Evolutionary conservation across 2,797 vertebrate species (phyloP).

Genomic region (Zenarchopterus dispar): DNA sequence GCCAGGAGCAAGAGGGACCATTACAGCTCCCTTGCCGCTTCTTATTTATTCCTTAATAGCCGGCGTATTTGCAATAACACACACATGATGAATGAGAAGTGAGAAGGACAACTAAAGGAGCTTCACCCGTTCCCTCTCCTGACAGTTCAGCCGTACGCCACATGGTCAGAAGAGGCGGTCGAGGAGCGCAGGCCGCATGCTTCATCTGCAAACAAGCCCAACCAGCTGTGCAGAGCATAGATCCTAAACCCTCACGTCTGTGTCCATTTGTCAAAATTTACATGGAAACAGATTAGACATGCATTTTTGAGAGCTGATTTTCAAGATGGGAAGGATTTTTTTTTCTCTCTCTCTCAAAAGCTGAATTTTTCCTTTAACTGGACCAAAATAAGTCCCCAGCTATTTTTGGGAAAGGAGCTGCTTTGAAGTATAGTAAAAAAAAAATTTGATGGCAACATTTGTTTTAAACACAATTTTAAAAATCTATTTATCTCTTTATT

Average conservation of each 20-base stretch:
- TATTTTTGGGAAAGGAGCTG: constrained; percentile 3
- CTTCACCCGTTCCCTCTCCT: constrained; percentile 26
- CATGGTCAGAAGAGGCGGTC: constrained; percentile 38
- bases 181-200: constrained; percentile 14
- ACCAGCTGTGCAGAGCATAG: constrained; percentile 40
- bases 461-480: too few species aligned
- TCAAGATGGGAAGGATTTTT: constrained; percentile 6
- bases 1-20: constrained; percentile 44
- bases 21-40: constrained; percentile 36
- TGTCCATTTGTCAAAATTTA: constrained; percentile 44
- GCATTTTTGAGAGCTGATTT: constrained; percentile 31
- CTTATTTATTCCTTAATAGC: constrained; percentile 66
- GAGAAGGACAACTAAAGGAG: constrained; percentile 28
- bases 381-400: constrained; percentile 10
- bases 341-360: neutral
- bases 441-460: too few species aligned
- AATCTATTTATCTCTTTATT: too few species aligned
- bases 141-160: constrained; percentile 34
- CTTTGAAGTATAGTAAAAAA: too few species aligned
- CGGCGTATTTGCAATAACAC: constrained; percentile 37
- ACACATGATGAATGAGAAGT: constrained; percentile 32
- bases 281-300: constrained; percentile 44
- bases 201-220: constrained; percentile 53
- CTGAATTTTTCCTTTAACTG: constrained; percentile 4
- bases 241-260: constrained; percentile 37